Evolutionary conservation across 1,140 invertebrate genomes (phyloP), one percentile per base, ranked within the genome.

Genomic region (Drosophila punjabiensis): DNA sequence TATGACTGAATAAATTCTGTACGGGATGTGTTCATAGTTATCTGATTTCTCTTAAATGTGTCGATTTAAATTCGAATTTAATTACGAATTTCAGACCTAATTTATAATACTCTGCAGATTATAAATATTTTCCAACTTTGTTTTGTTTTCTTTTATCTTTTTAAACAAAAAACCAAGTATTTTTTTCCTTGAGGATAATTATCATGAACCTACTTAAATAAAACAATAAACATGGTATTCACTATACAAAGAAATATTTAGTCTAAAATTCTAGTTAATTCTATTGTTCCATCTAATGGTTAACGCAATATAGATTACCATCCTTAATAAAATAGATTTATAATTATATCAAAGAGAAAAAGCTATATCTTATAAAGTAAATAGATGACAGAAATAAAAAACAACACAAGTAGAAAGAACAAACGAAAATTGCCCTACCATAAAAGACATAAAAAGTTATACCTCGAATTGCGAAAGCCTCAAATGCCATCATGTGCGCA

Each of bases 401-500:
- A 43, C 37, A 70, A 53, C 11, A 68, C 55, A 43, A 56, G 18
- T 47, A 30, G 11, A 37, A 30, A 39, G 37, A 59, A 50, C 11
- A 45, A 39, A 11, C 50, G 41, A 45, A 63, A 78, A 70, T 56
- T 61, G 39, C n/a, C 20, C n/a, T 33, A 5, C 48, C 67, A 79
- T 73, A 79, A 79, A 79, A 79, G 50, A 52, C 50, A 70, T 67
- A 69, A 74, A 80, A 80, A 79, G 61, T 59, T 70, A 20, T n/a
- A 20, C 28, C 18, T 35, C 60, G 33, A 65, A 47, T 64, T 52
- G 76, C 53, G 33, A 65, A 79, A 71, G 67, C 67, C 30, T 24
- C 64, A 79, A 79, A 74, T 66, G 63, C 71, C 77, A 63, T 64
- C 77, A 80, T 79, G 76, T 33, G 69, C 35, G 68, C 76, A 79